Evolutionary conservation across 2,797 vertebrate genomes (phyloP).

Genomic region (Sebastes diploproa): DNA sequence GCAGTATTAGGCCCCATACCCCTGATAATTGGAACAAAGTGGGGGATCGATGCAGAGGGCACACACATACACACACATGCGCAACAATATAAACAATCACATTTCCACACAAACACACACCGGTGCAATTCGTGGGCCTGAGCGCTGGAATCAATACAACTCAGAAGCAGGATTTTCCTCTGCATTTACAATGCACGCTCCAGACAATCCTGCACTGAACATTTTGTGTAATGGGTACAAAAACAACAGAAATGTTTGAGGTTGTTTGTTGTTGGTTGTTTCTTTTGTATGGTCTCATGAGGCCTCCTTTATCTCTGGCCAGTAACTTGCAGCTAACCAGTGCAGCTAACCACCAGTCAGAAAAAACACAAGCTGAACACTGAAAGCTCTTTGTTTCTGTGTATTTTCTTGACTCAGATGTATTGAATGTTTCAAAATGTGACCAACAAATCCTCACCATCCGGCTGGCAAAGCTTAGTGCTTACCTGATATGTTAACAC

Average conservation of each 20-base stretch:
- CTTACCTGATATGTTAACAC: not conserved
- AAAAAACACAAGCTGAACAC: not conserved
- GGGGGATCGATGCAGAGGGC: conserved; percentile 73
- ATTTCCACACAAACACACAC: conserved; percentile 35
- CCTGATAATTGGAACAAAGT: conserved; percentile 84
- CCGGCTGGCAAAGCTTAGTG: not conserved
- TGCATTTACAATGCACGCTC: conserved; percentile 53
- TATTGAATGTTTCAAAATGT: not conserved
- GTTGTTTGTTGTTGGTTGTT: conserved; percentile 7
- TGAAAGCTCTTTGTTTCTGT: not conserved
- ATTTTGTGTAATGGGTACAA: conserved; percentile 30
- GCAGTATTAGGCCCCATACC: conserved; percentile 67
- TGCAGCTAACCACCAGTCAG: not conserved
- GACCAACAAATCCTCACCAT: not conserved
- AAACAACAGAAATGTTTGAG: conserved; percentile 3
- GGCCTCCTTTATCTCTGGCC: not conserved
- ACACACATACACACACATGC: conserved; percentile 21
- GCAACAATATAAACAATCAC: conserved; percentile 59
- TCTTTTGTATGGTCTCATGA: not conserved
- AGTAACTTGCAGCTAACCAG: not conserved
- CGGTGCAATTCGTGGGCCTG: conserved; percentile 4
- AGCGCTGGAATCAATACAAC: conserved; percentile 68
- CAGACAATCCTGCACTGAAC: conserved; percentile 28
- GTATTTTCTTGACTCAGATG: not conserved
- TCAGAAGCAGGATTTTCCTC: conserved; percentile 67